Percentiles rank a stretch among this genome's conserved stretches.
phyloP scores from a whole-genome alignment of 2,888 invertebrate genomes.

The Amiota mariae region DNA sequence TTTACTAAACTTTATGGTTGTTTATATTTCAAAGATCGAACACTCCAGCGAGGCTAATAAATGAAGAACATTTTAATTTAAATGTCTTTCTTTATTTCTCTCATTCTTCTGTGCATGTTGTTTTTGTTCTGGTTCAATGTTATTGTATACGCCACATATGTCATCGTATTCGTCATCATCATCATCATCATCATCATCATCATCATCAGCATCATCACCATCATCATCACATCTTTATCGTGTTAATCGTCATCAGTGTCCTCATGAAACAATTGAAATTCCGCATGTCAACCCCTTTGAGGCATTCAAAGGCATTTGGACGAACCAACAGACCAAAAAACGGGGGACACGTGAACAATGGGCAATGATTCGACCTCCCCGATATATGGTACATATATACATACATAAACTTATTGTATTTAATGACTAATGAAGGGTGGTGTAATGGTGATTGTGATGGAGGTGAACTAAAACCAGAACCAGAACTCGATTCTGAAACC shows the following conservation, averaged over 20 bases:
- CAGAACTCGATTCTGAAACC: no score
- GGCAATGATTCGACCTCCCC: neutral
- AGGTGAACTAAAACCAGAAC: no score
- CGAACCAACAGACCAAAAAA: no score
- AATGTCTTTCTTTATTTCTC: neutral
- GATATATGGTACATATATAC: neutral
- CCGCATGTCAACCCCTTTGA: conserved; percentile 25
- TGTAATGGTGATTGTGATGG: no score
- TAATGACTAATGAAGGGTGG: neutral
- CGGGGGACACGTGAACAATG: neutral
- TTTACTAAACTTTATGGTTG: no score
- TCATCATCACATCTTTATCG: neutral
- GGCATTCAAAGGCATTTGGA: neutral
- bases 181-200: neutral
- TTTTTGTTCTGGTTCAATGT: neutral
- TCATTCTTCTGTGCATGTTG: neutral
- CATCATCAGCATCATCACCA: neutral
- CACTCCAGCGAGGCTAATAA: no score
- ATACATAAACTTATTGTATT: no score
- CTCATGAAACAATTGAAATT: conserved; percentile 23
- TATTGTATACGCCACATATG: neutral
- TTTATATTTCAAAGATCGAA: no score
- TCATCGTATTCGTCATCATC: neutral
- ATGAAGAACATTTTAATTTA: no score
- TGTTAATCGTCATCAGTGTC: neutral